phyloP scores from a whole-genome alignment of 2,113 vertebrate genomes.

The Empidonax alnorum region DNA sequence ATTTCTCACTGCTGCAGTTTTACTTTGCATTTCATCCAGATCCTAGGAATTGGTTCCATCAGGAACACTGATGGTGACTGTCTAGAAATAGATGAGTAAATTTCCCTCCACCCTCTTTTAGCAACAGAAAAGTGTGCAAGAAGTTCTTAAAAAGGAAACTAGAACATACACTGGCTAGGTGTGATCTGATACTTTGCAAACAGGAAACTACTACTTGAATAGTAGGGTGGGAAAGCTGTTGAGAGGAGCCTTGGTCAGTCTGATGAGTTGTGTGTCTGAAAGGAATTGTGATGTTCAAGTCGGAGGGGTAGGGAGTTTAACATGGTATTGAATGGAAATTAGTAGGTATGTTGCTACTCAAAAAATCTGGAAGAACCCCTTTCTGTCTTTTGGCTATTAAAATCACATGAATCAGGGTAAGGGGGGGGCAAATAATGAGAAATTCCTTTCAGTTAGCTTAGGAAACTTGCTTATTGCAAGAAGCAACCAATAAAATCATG shows the following conservation, averaged over 20 bases:
- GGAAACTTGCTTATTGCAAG: neutral
- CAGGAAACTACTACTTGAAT: neutral
- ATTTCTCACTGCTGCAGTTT: neutral
- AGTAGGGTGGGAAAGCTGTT: neutral
- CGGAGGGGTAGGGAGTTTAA: neutral
- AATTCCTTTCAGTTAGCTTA: neutral
- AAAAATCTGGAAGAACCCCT: neutral
- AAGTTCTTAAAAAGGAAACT: constrained; percentile 27
- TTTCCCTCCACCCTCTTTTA: neutral
- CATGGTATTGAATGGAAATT: neutral
- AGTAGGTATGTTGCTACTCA: neutral
- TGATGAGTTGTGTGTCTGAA: neutral
- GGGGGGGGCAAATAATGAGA: neutral
- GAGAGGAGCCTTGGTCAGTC: neutral
- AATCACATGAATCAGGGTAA: neutral
- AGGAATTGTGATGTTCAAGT: neutral
- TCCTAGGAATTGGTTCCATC: neutral
- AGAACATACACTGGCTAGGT: constrained; percentile 8
- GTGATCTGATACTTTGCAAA: constrained; percentile 23
- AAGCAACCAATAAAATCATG: neutral
- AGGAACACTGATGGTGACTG: neutral
- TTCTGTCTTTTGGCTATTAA: neutral
- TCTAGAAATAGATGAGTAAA: neutral
- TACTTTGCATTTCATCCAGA: neutral
- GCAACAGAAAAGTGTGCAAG: neutral